Evolutionary conservation across 2,113 vertebrate genomes (phyloP).

Genomic region (Pseudorectes ferrugineus): DNA sequence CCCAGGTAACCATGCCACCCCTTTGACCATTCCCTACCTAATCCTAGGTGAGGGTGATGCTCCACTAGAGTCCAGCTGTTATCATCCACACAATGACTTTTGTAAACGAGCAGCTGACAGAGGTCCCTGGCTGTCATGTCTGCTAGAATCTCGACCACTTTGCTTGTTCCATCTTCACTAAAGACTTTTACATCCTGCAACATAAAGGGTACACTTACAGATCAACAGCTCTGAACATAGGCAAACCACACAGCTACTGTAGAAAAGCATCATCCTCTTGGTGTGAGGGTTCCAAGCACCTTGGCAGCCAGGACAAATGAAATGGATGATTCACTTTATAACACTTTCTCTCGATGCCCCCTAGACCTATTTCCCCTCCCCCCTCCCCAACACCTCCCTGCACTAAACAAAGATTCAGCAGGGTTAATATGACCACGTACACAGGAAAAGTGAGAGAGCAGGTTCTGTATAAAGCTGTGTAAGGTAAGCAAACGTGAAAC

Average conservation of each 20-base stretch:
- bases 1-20: constrained; percentile 29
- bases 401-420: constrained; percentile 1
- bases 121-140: constrained; percentile 96
- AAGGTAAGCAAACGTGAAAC: neutral
- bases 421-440: neutral
- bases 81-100: constrained; percentile 97
- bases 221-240: constrained; percentile 20
- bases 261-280: neutral
- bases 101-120: constrained; percentile 96
- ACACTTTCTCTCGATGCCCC: neutral
- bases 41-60: constrained; percentile 91
- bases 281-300: neutral
- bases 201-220: constrained; percentile 52
- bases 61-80: constrained; percentile 98
- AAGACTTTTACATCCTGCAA: constrained; percentile 96
- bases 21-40: constrained; percentile 79
- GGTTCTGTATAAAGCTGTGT: neutral
- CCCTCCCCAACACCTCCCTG: constrained; percentile 5
- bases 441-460: neutral
- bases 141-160: constrained; percentile 92
- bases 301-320: constrained; percentile 23
- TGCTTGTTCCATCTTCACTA: constrained; percentile 93
- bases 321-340: constrained; percentile 10
- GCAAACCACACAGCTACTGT: neutral
- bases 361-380: neutral